phyloP scores from a whole-genome alignment of 2,888 invertebrate genomes.

The Brachycybe producta region DNA sequence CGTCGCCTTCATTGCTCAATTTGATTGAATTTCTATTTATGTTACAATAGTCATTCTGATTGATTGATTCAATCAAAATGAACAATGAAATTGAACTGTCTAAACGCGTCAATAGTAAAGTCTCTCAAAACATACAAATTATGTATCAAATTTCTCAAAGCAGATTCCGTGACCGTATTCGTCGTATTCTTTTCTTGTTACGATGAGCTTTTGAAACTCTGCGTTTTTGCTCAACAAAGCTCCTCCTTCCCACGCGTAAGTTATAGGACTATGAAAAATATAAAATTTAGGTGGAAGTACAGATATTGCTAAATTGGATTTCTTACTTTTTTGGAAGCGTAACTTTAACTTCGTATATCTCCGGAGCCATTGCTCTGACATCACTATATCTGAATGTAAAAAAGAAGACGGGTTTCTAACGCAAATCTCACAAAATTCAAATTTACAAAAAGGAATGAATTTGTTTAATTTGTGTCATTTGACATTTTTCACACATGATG shows the following conservation, averaged over 20 bases:
- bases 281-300: neutral
- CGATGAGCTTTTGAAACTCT: conserved; percentile 47
- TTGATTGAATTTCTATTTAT: no score
- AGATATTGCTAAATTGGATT: neutral
- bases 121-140: no score
- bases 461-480: no score
- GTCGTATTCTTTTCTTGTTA: conserved; percentile 76
- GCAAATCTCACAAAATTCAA: no score
- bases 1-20: no score
- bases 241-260: conserved; percentile 83
- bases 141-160: conserved; percentile 32
- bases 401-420: no score
- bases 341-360: conserved; percentile 62
- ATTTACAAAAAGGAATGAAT: no score
- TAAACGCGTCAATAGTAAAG: no score
- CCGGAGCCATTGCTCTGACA: conserved; percentile 60
- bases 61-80: no score
- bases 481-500: no score
- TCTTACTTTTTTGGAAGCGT: conserved; percentile 51
- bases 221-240: conserved; percentile 57
- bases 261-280: conserved; percentile 39
- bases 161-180: conserved; percentile 59
- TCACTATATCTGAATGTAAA: conserved; percentile 45
- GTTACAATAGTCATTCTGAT: no score
- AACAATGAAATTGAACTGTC: no score